Conservation (phyloP, 2,113 vertebrate genomes). For the Carlito syrichta region DNA sequence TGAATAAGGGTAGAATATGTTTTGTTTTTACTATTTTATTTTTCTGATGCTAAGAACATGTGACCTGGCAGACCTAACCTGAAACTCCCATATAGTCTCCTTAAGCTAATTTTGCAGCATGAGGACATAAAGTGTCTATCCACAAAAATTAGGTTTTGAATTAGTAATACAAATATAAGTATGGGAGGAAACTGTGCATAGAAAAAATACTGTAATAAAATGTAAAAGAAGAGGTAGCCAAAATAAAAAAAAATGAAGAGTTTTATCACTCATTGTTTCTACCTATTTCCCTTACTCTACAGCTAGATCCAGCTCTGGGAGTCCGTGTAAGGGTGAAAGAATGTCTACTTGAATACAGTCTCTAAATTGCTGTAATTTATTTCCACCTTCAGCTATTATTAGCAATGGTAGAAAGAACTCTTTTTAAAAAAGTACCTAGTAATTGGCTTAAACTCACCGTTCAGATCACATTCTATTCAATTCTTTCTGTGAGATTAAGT, state of each 20-base stretch:
- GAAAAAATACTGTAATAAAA: conserved; percentile 3
- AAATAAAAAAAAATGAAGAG: neutral
- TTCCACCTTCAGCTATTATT: neutral
- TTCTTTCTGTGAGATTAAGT: neutral
- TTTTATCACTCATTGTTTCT: neutral
- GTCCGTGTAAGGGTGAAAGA: neutral
- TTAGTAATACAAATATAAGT: neutral
- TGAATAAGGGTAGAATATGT: neutral
- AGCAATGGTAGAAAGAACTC: conserved; percentile 30
- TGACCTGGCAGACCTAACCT: neutral
- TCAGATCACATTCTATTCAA: conserved; percentile 8
- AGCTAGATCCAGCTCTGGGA: neutral
- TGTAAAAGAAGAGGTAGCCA: neutral
- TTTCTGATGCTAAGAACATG: neutral
- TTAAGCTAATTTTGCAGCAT: conserved; percentile 5
- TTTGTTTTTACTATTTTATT: neutral
- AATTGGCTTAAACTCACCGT: conserved; percentile 16
- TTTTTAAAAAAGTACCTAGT: conserved; percentile 22
- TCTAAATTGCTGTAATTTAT: conserved; percentile 35
- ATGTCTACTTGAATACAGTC: neutral
- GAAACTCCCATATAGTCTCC: neutral
- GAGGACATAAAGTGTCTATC: neutral
- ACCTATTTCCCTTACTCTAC: neutral
- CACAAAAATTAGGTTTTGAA: neutral
- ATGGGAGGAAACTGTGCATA: neutral